Evolutionary conservation across 1,140 invertebrate species (phyloP), one percentile per base, ranked within the genome.

Genomic region (Drosophila micromelanica): DNA sequence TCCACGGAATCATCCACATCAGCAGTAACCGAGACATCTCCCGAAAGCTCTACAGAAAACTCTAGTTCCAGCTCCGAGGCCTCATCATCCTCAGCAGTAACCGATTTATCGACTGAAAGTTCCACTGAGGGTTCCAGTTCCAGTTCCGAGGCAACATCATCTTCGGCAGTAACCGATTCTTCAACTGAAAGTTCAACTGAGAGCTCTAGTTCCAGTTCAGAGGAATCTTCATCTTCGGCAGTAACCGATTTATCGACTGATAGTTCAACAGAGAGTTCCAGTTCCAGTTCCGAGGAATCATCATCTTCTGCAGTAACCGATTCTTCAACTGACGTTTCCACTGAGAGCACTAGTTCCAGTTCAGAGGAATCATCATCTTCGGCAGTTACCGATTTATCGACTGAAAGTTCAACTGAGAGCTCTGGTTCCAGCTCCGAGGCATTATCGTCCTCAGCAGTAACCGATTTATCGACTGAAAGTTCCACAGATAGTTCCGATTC

Each of bases 81-180:
- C 2, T 23, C 20, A 23, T 3, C 20, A 0, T 23, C 20, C 0
- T 23, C 20, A 23, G 20, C 12, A 20, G 57, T 32, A 49, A 5
- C 27, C 0, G 27, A 27, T 5, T 27, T 6, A 5, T 27, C 27
- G 5, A 27, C 27, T 6, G 27, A 27, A 27, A 5, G 27, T 27
- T 67, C 55, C 1, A 69, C 64, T 13, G 49, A 62, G 45, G 51
- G 27, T 15, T 51, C 35, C 8, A 61, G 23, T 12, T 37, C 51
- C 0, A 23, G 20, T 23, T 23, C 20, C 20, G 20, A 23, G 20
- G 20, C 20, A 23, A 3, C 20, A 23, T 23, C 20, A 0, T 23
- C 20, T 23, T 23, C 20, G 3, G 20, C 20, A 23, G 20, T 23
- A 23, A 23, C 20, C 2, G 20, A 23, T 23, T 23, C 3, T 3